These are phyloP conservation scores for Macaca mulatta DNA, from an alignment of 2,113 vertebrate genomes.

Conservation along the genomic window DNA sequence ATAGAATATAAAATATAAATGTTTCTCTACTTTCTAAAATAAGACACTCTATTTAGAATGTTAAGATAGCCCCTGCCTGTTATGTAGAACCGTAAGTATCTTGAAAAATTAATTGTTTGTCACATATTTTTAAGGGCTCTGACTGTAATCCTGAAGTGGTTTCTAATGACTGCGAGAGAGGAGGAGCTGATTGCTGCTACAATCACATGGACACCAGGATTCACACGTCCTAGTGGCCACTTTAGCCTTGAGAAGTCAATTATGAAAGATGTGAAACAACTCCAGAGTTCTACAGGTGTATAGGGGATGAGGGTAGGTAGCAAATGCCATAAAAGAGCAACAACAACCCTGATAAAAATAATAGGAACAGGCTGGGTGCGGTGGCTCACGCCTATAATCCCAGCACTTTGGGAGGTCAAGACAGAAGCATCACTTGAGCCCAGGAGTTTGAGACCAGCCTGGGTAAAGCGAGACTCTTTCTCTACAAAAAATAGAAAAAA, in stretches of 20 bases:
- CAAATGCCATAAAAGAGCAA: not conserved
- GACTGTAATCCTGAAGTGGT: not conserved
- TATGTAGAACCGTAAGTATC: not conserved
- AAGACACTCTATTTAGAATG: not conserved
- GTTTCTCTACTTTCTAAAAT: slow-evolving; percentile 75
- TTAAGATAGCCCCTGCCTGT: not conserved
- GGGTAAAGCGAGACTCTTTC: too few species aligned
- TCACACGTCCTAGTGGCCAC: not conserved
- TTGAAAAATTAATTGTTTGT: not conserved
- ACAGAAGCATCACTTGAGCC: too few species aligned
- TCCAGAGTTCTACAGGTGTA: not conserved
- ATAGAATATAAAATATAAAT: slow-evolving; percentile 80
- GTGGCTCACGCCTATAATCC: too few species aligned
- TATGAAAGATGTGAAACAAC: not conserved
- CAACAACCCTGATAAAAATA: not conserved
- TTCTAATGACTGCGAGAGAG: not conserved
- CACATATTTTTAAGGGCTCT: not conserved
- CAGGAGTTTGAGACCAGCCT: too few species aligned
- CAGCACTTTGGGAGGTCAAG: too few species aligned
- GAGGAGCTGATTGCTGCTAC: not conserved
- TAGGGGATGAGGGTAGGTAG: not conserved
- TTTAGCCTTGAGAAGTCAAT: not conserved
- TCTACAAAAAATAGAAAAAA: too few species aligned
- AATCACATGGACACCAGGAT: not conserved
- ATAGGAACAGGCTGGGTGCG: not conserved